Evolutionary conservation across 2,797 vertebrate genomes (phyloP), one percentile per base, ranked within the genome.

Genomic region (Avahi laniger): DNA sequence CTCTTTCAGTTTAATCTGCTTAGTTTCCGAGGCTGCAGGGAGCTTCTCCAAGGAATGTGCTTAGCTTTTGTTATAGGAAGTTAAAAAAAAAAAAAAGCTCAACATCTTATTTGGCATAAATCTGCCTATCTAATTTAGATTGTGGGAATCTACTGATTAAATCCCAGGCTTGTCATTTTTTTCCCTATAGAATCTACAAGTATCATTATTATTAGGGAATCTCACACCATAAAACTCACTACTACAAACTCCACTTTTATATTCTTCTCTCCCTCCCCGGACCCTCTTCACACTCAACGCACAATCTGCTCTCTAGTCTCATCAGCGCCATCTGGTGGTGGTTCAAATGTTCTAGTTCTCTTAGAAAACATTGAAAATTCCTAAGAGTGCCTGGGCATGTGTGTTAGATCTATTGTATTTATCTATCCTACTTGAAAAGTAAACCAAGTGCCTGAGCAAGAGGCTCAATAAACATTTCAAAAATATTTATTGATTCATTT

Each of bases 311-410:
- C 28, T 92, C 87, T 80, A 12, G 57, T 94, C 83, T 89, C 96
- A 75, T 46, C 15, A 93, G 91, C 85, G 14, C 97, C 97, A 97
- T 80, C 97, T 98, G 96, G 96, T 96, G 97, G 96, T 72, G 20
- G n/a, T 28, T 89, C 22, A 69, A n/a, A 30, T 93, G 52, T 69
- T 65, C 63, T 26, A 26, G 11, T 26, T 43, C 41, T 57, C 46
- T 43, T 3, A 84, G 80, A 93, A 93, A 50, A 35, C 28, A 89
- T 12, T n/a, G 41, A 86, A 54, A 43, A 82, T 24, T 18, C 33
- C 54, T 9, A 5, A 59, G 10, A 38, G 22, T 8, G 24, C 30
- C 12, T 78, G 10, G 57, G 24, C 22, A 57, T 46, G 0, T 41
- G 17, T 54, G n/a, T 78, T 91, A 0, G 41, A 87, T 6, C 33